These are phyloP conservation scores for Anas platyrhynchos DNA, from an alignment of 2,113 vertebrate species.

Conservation along the genomic window DNA sequence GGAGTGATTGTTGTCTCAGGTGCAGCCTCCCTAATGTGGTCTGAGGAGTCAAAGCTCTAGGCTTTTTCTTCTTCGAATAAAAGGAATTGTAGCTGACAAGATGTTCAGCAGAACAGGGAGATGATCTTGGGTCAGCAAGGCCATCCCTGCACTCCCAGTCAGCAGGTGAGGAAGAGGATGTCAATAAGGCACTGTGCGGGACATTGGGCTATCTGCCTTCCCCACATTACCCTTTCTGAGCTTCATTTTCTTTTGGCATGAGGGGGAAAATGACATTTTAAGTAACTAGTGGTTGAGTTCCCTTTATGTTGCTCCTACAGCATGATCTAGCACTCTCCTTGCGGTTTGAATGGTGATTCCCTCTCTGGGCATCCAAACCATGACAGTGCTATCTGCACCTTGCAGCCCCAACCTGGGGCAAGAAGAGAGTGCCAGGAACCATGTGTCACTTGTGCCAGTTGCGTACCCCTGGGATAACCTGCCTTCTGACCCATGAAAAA, in stretches of 20 bases:
- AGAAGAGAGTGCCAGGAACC: neutral
- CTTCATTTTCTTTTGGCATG: neutral
- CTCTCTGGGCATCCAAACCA: neutral
- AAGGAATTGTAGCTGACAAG: rapidly evolving
- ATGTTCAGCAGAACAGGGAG: neutral
- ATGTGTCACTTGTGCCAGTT: rapidly evolving
- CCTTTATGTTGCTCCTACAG: neutral
- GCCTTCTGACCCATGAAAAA: neutral
- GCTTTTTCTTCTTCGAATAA: neutral
- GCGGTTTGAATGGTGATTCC: neutral
- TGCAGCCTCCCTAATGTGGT: neutral
- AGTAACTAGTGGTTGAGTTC: neutral
- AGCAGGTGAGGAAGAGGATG: neutral
- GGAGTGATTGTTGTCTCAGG: neutral
- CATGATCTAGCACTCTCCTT: neutral
- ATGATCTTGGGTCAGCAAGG: neutral
- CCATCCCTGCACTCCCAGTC: neutral
- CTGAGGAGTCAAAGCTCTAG: neutral
- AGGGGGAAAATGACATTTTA: neutral
- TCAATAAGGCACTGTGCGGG: neutral
- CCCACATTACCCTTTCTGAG: rapidly evolving
- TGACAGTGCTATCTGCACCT: too few species aligned
- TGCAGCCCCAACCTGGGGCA: neutral
- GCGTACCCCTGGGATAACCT: neutral
- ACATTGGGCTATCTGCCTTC: neutral